Evolutionary conservation across 2,113 vertebrate species (phyloP).

Genomic region (Gnathonemus echidnorhynchus): DNA sequence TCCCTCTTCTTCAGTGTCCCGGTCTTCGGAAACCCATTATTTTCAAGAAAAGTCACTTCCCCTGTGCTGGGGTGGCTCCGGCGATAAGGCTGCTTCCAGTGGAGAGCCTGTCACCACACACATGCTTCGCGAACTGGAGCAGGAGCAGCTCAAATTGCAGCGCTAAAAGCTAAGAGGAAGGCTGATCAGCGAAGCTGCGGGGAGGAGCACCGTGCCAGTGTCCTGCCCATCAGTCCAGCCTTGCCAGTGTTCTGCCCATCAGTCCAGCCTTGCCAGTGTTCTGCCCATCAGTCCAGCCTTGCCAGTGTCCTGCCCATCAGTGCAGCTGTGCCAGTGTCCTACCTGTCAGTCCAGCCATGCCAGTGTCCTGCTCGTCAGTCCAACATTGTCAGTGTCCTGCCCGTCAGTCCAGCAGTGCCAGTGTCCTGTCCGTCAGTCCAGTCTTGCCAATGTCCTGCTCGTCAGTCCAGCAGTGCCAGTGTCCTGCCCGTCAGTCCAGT

Average conservation of each 20-base stretch:
- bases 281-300: neutral
- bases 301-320: neutral
- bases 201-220: neutral
- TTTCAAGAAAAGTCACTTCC: slow-evolving; percentile 1
- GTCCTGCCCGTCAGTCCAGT: neutral
- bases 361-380: neutral
- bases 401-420: neutral
- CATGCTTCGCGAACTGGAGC: neutral
- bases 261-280: neutral
- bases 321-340: neutral
- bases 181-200: neutral
- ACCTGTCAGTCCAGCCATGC: neutral
- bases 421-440: neutral
- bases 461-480: neutral
- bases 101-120: neutral
- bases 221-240: neutral
- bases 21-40: neutral
- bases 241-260: neutral
- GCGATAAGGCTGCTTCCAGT: neutral
- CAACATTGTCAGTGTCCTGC: neutral
- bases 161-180: neutral
- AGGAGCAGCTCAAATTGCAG: neutral
- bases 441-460: neutral
- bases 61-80: neutral
- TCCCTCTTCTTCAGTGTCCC: neutral